These are phyloP conservation scores for Chaetoderma sp. DNA, from an alignment of 2,888 invertebrate species.

Conservation along the genomic window DNA sequence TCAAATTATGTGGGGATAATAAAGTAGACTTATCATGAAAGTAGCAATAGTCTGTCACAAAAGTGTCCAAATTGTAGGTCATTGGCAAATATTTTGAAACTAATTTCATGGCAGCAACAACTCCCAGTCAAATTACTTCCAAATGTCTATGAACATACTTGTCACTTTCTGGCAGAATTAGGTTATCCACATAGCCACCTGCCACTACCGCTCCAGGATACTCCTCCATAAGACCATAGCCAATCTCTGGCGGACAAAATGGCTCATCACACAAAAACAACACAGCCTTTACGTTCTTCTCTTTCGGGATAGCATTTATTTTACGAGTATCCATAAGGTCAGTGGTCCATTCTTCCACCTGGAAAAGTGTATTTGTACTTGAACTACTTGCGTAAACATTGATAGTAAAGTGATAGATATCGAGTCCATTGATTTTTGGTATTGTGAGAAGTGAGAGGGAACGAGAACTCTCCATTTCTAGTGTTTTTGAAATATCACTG, in stretches of 20 bases:
- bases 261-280: conserved; percentile 44
- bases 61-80: too few species aligned
- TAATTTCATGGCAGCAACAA: too few species aligned
- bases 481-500: conserved; percentile 4
- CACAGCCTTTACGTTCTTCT: conserved; percentile 37
- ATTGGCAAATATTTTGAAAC: too few species aligned
- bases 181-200: conserved; percentile 53
- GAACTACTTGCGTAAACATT: conserved; percentile 27
- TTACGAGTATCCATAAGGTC: conserved; percentile 1
- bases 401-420: conserved; percentile 31
- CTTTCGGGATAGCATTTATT: conserved; percentile 18
- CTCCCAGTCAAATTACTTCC: too few species aligned
- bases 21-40: too few species aligned
- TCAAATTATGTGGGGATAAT: too few species aligned
- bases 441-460: conserved; percentile 42
- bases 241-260: conserved; percentile 41
- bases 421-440: conserved; percentile 41
- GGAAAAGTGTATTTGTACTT: conserved; percentile 12
- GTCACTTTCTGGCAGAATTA: conserved; percentile 27
- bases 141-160: too few species aligned
- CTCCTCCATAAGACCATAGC: conserved; percentile 38
- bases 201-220: conserved; percentile 45
- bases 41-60: too few species aligned
- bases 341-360: conserved; percentile 7
- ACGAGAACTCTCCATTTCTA: conserved; percentile 23